Conservation (phyloP, 2,888 invertebrate genomes). For the Patella depressa region DNA sequence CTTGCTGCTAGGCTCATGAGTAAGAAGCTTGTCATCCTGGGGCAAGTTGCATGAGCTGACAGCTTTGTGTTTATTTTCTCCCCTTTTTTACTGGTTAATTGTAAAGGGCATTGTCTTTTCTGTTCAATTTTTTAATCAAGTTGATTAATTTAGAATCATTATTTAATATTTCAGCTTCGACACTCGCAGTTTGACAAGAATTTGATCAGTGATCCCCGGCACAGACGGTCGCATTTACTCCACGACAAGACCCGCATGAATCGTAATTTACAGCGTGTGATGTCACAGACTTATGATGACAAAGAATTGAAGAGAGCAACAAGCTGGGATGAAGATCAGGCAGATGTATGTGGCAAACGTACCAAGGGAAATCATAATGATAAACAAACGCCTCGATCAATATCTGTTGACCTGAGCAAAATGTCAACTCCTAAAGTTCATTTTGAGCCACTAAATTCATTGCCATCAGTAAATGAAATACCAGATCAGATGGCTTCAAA, state of each 20-base stretch:
- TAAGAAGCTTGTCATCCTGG: no score
- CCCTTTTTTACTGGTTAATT: no score
- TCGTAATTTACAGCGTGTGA: constrained; percentile 12
- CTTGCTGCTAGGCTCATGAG: no score
- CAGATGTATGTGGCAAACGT: constrained; percentile 5
- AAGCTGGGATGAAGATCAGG: constrained; percentile 16
- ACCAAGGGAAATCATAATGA: not conserved
- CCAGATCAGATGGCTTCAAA: not conserved
- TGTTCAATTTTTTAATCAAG: not conserved
- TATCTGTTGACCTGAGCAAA: constrained; percentile 14
- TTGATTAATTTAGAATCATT: not conserved
- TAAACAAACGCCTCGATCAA: not conserved
- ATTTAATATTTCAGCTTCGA: constrained; percentile 18
- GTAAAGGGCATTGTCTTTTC: not conserved
- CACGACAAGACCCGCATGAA: constrained; percentile 11
- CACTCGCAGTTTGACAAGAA: constrained; percentile 21
- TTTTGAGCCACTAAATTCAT: not conserved
- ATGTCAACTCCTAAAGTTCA: not conserved
- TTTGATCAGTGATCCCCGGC: not conserved
- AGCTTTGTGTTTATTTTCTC: no score
- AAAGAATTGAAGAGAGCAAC: not conserved
- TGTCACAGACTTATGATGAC: not conserved
- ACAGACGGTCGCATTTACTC: constrained; percentile 3
- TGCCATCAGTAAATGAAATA: not conserved
- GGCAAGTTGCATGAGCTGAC: not conserved